Base-by-base conservation (phyloP, 2,113 vertebrate species). In the Ramphastos sulfuratus region DNA sequence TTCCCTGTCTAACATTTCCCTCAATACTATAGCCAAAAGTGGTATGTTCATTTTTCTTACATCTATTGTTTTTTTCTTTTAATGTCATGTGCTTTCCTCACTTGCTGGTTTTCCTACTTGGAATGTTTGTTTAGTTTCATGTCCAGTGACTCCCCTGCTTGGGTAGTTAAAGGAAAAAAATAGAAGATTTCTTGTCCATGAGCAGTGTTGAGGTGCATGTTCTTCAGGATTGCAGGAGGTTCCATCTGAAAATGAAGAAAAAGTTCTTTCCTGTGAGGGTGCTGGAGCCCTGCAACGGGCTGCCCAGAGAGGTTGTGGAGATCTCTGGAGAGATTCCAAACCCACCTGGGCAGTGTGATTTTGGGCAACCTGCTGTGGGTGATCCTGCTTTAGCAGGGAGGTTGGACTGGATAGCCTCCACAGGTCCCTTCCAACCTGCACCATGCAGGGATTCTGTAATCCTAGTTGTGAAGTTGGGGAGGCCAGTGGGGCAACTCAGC, bases 1-100 rank as follows among this genome's bases (percentile, higher is more conserved):
- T 91, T 98, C 98, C 98, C 96, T 98, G 96, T 98, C 98, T 98
- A 98, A 98, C 97, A 98, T 98, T 98, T 98, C 98, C 97, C 98
- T 99, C 97, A 98, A 98, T 98, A 97, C 98, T 98, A 96, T 98
- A 95, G 98, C 97, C 98, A 99, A 98, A 97, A 97, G 98, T 96
- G 98, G 98, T 99, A 99, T 95, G 98, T 98, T 97, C 95, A 81
- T 96, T 97, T 96, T 96, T 95, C 94, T 97, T 97, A 93, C 81
- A 95, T 97, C 92, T 97, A 60, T n/a, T 56, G 37, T 80, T 52
- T 48, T 72, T 30, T 39, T 39, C 69, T 33, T 94, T 96, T 52
- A 88, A 92, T 92, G 85, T 92, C 93, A 37, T n/a, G 30, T 87
- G 55, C 72, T 92, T 24, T 50, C 61, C 69, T 85, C 89, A 81